Conservation (phyloP, 2,797 vertebrate genomes). For the Macrochelys suwanniensis region DNA sequence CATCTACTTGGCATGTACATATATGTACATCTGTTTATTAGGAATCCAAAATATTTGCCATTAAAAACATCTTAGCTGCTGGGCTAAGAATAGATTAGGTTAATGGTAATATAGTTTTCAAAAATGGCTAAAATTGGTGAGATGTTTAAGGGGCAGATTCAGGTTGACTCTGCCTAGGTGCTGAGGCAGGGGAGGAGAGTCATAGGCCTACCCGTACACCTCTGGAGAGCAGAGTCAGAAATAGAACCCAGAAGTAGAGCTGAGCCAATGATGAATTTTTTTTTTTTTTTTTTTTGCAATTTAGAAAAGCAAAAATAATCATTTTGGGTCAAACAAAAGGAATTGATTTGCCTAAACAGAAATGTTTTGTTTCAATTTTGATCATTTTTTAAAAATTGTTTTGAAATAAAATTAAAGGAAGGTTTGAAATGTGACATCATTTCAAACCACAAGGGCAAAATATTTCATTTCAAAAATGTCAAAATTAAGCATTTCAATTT, state of each 20-base stretch:
- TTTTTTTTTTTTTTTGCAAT: background rate
- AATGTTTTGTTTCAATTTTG: background rate
- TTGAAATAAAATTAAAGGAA: background rate
- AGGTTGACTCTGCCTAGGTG: background rate
- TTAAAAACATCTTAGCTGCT: background rate
- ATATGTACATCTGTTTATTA: background rate
- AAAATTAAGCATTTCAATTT: background rate
- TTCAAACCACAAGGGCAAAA: background rate
- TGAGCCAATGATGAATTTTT: background rate
- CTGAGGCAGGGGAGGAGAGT: background rate
- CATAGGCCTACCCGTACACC: background rate
- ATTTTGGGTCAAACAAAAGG: background rate
- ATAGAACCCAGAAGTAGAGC: background rate
- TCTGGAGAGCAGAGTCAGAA: background rate
- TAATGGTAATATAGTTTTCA: background rate
- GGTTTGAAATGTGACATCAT: background rate
- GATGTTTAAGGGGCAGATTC: background rate
- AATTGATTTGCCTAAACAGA: background rate
- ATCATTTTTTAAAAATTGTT: background rate
- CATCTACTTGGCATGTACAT: background rate
- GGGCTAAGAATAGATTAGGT: background rate
- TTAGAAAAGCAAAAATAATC: background rate
- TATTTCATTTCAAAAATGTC: background rate
- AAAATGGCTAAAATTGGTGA: background rate
- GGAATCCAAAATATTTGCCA: slow-evolving; percentile 9